Evolutionary conservation across 2,113 vertebrate genomes (phyloP).

Genomic region (Percina caprodes): DNA sequence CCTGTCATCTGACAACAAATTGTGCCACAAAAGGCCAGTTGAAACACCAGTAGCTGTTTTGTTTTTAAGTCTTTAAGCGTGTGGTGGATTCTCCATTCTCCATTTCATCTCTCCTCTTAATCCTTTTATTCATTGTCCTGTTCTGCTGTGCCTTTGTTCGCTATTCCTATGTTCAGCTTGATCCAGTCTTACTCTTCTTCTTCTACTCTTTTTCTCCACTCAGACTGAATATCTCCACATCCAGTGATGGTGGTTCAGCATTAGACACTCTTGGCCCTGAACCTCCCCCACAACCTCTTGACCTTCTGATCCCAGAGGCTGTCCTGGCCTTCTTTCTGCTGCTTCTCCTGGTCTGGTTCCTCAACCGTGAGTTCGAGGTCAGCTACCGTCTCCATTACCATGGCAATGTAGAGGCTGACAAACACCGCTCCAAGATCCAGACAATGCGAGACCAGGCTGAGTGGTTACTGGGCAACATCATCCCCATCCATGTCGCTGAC

Average conservation of each 20-base stretch:
- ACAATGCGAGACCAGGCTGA: slow-evolving; percentile 97
- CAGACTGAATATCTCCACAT: slow-evolving; percentile 70
- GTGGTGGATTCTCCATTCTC: background rate
- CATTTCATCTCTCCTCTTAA: background rate
- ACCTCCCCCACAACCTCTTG: slow-evolving; percentile 55
- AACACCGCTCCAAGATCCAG: slow-evolving; percentile 97
- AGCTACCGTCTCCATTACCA: slow-evolving; percentile 99
- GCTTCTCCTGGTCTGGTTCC: slow-evolving; percentile 96
- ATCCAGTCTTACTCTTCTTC: background rate
- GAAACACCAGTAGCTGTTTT: background rate
- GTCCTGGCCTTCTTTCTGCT: slow-evolving; percentile 92
- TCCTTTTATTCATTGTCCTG: slow-evolving; percentile 2
- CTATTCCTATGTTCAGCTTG: background rate
- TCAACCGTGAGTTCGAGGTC: slow-evolving; percentile 97
- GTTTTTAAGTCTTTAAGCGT: too few relatives aligned
- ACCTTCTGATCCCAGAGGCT: slow-evolving; percentile 88
- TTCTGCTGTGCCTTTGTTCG: background rate
- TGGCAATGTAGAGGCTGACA: slow-evolving; percentile 95
- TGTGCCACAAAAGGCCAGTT: background rate
- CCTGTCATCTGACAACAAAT: background rate
- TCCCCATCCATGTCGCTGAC: slow-evolving; percentile 97
- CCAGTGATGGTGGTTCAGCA: slow-evolving; percentile 17
- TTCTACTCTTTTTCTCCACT: slow-evolving; percentile 20
- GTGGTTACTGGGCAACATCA: slow-evolving; percentile 97
- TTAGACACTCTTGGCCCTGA: slow-evolving; percentile 11